A percentile compares a stretch with the other conserved stretches of the same genome.
Evolutionary conservation across 2,797 vertebrate genomes (phyloP).

Genomic region (Xerus rutilus): DNA sequence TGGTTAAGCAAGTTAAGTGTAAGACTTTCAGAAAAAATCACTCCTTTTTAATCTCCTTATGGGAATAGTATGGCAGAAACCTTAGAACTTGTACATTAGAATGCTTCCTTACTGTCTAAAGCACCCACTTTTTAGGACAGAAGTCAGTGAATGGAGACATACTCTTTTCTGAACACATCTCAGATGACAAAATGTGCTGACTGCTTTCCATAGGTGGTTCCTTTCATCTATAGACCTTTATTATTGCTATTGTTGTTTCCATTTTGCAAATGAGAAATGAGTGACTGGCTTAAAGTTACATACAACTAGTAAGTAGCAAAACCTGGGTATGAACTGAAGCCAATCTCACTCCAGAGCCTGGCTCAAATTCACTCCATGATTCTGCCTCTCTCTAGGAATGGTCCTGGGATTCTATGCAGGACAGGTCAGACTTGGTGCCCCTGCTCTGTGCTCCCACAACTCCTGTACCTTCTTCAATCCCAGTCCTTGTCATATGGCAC

Average conservation of each 20-base stretch:
- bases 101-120: not conserved
- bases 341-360: not conserved
- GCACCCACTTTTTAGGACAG: not conserved
- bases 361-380: not conserved
- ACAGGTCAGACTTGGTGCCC: not conserved
- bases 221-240: not conserved
- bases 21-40: not conserved
- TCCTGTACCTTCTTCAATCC: not conserved
- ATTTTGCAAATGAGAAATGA: constrained; percentile 23
- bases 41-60: not conserved
- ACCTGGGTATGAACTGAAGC: not conserved
- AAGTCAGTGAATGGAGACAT: not conserved
- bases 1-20: not conserved
- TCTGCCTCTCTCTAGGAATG: not conserved
- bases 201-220: not conserved
- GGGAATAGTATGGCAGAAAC: not conserved
- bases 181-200: not conserved
- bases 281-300: not conserved
- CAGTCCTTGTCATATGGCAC: not conserved
- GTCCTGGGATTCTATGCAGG: not conserved
- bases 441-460: not conserved
- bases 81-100: not conserved
- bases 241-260: not conserved
- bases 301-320: not conserved
- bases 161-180: constrained; percentile 12